Base-by-base conservation (phyloP, 2,888 invertebrate species). In the Eupeodes luniger region DNA sequence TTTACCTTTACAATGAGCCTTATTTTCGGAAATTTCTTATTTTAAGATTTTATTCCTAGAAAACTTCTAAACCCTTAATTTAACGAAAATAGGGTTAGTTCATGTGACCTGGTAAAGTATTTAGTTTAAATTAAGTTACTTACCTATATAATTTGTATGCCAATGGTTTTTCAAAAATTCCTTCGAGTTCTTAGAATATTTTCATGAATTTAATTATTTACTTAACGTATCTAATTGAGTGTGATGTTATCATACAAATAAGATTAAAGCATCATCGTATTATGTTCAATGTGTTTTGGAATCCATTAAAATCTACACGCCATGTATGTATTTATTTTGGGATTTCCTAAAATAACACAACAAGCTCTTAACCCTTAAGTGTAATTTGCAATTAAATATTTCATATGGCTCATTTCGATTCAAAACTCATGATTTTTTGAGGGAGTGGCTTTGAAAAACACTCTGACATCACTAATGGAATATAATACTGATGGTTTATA, bases 381-480 rank as follows among this genome's bases (percentile, higher is more conserved):
- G 34, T 70, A 70, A 55, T 70, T 70, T 55, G 7, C 40, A 40
- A 44, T 44, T 40, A 51, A 12, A 53, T 36, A 59, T n/a, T 59
- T 34, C 47, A 27, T 70, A 34, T 34, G 59, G 11, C n/a, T 14
- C 27, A 47, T 72, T 72, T 34, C 6, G 6, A 47, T 47, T 59
- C 59, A 47, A 72, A 59, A 59, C 47, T 34, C n/a, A 2, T 11
- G 47, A 47, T 27, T 10, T 47, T 14, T 53, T 14, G 5, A 44
- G 14, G 12, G n/a, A 5, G 47, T 19, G 9, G 14, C 16, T 0
- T 14, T 7, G 4, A 11, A 49, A 36, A 12, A 7, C 34, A 49
- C 34, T 34, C 44, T 44, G 3, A n/a, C 14, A 9, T 9, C 44
- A 47, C 57, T 72, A 72, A 72, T 72, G 57, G 72, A 72, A 59